phyloP scores from a whole-genome alignment of 2,113 vertebrate species.

The Mesocricetus auratus region DNA sequence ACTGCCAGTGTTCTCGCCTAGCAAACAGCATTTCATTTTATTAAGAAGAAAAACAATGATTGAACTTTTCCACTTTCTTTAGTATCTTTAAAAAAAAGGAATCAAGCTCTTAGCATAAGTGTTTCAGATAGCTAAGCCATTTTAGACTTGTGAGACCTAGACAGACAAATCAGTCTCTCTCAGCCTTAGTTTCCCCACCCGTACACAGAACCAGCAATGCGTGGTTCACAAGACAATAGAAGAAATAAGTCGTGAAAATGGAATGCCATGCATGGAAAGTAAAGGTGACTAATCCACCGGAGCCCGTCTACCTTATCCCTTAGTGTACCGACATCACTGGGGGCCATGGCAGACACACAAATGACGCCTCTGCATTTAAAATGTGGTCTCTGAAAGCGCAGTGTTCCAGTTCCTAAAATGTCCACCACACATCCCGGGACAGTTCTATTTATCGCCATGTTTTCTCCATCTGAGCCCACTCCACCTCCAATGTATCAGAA shows the following conservation, averaged over 20 bases:
- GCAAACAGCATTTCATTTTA: neutral
- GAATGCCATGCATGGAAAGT: neutral
- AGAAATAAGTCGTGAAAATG: neutral
- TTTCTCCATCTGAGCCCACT: constrained; percentile 54
- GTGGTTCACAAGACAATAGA: neutral
- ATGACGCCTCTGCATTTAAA: constrained; percentile 21
- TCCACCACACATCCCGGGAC: neutral
- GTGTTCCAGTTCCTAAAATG: constrained; percentile 47
- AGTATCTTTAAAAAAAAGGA: neutral
- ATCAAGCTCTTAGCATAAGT: neutral
- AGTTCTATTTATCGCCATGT: constrained; percentile 1
- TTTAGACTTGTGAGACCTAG: neutral
- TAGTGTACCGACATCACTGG: neutral
- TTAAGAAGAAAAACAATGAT: neutral
- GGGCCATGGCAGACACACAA: neutral
- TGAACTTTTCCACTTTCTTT: neutral
- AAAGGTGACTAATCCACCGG: neutral
- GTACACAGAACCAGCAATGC: neutral
- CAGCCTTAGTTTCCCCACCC: neutral
- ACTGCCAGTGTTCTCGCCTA: neutral
- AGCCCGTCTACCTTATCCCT: neutral
- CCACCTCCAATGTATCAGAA: neutral
- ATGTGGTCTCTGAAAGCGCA: neutral
- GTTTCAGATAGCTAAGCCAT: neutral
- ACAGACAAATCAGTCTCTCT: neutral